Conservation (phyloP, 2,113 vertebrate genomes). For the Panthera leo region DNA sequence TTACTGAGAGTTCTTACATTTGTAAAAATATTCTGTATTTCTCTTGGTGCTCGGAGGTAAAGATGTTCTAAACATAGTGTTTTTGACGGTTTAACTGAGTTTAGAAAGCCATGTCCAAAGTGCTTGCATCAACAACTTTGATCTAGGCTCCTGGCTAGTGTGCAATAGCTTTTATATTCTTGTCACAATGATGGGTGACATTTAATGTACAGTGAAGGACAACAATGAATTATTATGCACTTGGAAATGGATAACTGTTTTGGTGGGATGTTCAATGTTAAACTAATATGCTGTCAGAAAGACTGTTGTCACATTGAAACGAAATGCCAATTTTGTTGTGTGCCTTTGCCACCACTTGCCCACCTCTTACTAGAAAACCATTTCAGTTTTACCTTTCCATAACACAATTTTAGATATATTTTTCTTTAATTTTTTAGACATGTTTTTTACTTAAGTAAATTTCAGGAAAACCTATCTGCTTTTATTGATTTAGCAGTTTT, state of each 20-base stretch:
- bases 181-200: constrained; percentile 78
- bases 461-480: neutral
- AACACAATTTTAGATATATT: constrained; percentile 32
- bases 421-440: neutral
- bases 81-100: constrained; percentile 41
- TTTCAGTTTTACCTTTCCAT: constrained; percentile 42
- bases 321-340: constrained; percentile 69
- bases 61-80: constrained; percentile 26
- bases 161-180: constrained; percentile 70
- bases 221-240: constrained; percentile 78
- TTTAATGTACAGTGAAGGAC: constrained; percentile 76
- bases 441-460: neutral
- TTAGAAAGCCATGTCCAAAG: constrained; percentile 55
- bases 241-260: constrained; percentile 79
- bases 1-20: neutral
- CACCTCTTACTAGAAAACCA: constrained; percentile 35
- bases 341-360: constrained; percentile 44
- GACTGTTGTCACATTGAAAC: constrained; percentile 63
- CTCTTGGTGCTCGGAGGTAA: constrained; percentile 40
- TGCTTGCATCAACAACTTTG: constrained; percentile 62
- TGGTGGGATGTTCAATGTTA: constrained; percentile 73
- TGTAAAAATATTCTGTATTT: constrained; percentile 9
- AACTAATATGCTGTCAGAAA: constrained; percentile 76
- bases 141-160: constrained; percentile 55
- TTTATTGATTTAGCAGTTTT: neutral